These are phyloP conservation scores for Syngnathoides biaculeatus DNA, from an alignment of 2,113 vertebrate genomes.

Conservation along the genomic window DNA sequence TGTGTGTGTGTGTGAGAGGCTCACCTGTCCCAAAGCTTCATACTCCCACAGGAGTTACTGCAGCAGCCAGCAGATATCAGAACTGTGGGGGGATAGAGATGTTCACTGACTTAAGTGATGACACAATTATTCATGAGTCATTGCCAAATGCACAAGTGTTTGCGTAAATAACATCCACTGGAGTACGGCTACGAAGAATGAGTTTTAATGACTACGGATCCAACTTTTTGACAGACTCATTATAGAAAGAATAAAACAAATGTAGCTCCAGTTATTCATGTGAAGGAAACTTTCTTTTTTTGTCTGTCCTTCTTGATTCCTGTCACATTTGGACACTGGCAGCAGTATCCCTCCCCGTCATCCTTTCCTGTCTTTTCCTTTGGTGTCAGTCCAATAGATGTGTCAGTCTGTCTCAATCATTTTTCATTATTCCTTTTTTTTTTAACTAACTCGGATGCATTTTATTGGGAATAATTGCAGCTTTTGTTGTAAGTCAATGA, in stretches of 20 bases:
- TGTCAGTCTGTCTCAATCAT: conserved; percentile 12
- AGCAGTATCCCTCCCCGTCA: conserved; percentile 17
- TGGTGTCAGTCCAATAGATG: conserved; percentile 17
- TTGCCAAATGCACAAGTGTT: background rate
- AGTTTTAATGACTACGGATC: background rate
- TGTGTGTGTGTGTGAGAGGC: conserved; percentile 6
- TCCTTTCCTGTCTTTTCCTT: conserved; percentile 8
- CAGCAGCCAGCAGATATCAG: conserved; percentile 76
- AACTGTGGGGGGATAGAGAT: conserved; percentile 50
- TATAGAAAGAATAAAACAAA: background rate
- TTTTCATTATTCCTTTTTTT: background rate
- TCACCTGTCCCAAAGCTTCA: conserved; percentile 78
- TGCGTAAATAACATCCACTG: background rate
- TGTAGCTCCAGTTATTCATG: conserved; percentile 6
- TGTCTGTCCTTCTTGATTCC: conserved; percentile 7
- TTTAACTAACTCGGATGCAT: background rate
- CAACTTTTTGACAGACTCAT: background rate
- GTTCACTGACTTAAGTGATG: conserved; percentile 8
- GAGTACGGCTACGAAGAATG: background rate
- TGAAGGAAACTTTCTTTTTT: conserved; percentile 2
- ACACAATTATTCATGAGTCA: background rate
- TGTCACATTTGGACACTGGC: conserved; percentile 1
- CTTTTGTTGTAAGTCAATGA: background rate
- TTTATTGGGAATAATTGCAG: background rate
- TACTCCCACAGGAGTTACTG: conserved; percentile 70